Base-by-base conservation (phyloP, 2,113 vertebrate genomes). In the human (Homo sapiens) region DNA sequence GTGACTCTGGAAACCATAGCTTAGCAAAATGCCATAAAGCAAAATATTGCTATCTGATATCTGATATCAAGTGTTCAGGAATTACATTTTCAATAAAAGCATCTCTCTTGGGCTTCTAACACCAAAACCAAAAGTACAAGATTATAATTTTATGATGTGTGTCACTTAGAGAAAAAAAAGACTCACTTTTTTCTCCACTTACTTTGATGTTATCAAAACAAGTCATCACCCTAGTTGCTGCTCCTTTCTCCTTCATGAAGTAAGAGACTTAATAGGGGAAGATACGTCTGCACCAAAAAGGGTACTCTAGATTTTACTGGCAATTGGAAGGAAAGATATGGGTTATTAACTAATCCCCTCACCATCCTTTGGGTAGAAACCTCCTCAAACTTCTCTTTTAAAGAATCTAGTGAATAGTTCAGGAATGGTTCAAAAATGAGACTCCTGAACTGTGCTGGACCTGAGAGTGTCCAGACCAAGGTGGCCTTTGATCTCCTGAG, bases 31-130 rank as follows among this genome's bases (percentile, higher is more conserved):
- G 0, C 1, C 94, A 76, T 97, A 40, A 97, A 97, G 48, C 35
- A 96, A 94, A 96, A 93, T 90, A 18, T 84, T 18, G 95, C 95
- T 95, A 96, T 95, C 94, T 93, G 91, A 13, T 0, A 85, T 78
- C 61, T 86, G 97, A 96, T 76, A 43, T 94, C 92, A 55, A 94
- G 89, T 94, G 96, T 96, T 93, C 90, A 97, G 87, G 86, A 66
- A 88, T 17, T 0, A 93, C 87, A 96, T 55, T 40, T 32, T 95
- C 8, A 93, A 89, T 79, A 94, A 87, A 93, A 98, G 57, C 48
- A 2, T 72, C 87, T 96, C 86, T 96, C 93, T 73, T 90, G 11
- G 1, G 32, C 45, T 94, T 95, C 22, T 17, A 0, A 13, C 43
- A 90, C 70, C 87, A 72, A 95, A 95, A 93, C 85, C 93, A 94